Evolutionary conservation across 2,888 invertebrate genomes (phyloP).

Genomic region (Tipula confusa): DNA sequence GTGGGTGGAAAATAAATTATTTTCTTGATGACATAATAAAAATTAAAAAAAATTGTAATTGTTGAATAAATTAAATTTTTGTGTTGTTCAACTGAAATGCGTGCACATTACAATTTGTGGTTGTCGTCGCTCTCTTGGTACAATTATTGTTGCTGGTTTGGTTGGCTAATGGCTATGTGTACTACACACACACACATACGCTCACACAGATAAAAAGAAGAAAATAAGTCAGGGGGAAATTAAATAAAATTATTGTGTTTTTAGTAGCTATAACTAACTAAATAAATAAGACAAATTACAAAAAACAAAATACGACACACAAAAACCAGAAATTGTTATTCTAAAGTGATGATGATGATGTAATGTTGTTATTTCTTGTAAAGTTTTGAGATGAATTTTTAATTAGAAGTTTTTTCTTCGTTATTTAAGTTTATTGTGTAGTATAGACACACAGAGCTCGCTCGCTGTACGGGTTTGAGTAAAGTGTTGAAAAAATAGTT

Average conservation of each 20-base stretch:
- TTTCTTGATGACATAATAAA: slow-evolving; percentile 12
- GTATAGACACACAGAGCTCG: not conserved
- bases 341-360: not conserved
- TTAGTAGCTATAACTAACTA: not conserved
- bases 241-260: not conserved
- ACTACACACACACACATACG: not conserved
- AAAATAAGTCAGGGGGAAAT: not conserved
- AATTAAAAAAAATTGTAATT: not conserved
- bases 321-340: slow-evolving; percentile 3
- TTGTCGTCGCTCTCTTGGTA: not conserved
- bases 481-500: not conserved
- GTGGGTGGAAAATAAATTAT: not conserved
- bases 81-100: not conserved
- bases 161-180: not conserved
- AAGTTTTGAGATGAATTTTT: not conserved
- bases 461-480: not conserved
- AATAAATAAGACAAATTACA: not conserved
- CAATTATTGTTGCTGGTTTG: not conserved
- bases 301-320: not conserved
- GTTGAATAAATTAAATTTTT: slow-evolving; percentile 8
- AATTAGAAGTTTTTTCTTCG: not conserved
- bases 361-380: not conserved
- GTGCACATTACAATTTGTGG: not conserved
- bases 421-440: not conserved
- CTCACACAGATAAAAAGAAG: not conserved